Evolutionary conservation across 1,140 invertebrate genomes (phyloP).

Genomic region (Temnothorax longispinosus): DNA sequence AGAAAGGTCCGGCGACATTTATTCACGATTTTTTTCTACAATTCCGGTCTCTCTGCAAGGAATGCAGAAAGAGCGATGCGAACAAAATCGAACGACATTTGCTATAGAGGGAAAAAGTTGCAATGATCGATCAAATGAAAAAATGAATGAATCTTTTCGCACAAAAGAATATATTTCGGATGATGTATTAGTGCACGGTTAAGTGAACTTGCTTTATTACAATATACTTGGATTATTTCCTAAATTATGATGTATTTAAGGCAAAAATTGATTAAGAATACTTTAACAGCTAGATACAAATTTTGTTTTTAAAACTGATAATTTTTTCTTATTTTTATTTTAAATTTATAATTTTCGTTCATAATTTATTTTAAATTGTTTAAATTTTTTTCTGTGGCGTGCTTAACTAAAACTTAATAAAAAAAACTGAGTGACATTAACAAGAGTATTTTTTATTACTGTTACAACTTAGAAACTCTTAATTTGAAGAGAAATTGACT

Average conservation of each 20-base stretch:
- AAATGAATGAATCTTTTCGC: background rate
- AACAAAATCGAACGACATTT: conserved; percentile 41
- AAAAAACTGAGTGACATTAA: background rate
- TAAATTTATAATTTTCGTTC: background rate
- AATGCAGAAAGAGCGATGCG: background rate
- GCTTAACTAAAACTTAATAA: background rate
- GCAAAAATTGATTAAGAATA: background rate
- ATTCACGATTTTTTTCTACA: conserved; percentile 49
- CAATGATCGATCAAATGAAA: conserved; percentile 41
- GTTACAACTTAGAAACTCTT: background rate
- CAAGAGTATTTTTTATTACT: background rate
- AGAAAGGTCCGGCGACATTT: conserved; percentile 62
- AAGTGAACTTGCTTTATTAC: background rate
- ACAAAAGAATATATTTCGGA: conserved; percentile 39
- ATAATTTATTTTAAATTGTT: background rate
- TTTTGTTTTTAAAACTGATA: background rate
- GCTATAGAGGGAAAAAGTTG: background rate
- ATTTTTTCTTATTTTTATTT: background rate
- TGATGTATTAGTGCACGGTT: conserved; percentile 1
- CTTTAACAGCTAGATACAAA: background rate
- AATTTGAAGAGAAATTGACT: background rate
- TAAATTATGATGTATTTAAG: background rate
- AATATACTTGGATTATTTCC: background rate
- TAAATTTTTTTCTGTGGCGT: background rate
- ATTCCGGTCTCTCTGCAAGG: conserved; percentile 44